Percentiles rank a stretch among this genome's conserved stretches.
These are phyloP conservation scores for Perdita meconis DNA, from an alignment of 2,888 invertebrate species.

Conservation along the genomic window DNA sequence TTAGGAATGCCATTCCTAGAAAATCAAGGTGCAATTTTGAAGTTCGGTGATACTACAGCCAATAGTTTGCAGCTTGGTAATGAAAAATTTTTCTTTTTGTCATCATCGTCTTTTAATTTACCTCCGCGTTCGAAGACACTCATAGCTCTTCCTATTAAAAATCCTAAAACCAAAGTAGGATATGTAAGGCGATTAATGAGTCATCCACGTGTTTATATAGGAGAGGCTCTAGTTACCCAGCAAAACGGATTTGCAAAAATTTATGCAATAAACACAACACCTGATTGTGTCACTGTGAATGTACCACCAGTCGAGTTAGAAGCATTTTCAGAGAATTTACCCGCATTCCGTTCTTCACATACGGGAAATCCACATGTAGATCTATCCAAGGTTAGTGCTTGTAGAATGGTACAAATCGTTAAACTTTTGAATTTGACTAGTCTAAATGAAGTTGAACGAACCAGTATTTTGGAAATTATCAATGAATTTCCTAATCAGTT, in stretches of 20 bases:
- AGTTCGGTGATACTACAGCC: background rate
- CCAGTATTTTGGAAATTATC: background rate
- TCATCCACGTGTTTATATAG: background rate
- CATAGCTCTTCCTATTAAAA: conserved; percentile 1
- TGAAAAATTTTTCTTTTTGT: background rate
- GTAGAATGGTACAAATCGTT: too few relatives aligned
- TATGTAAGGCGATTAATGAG: background rate
- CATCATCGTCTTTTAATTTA: background rate
- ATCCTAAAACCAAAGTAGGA: background rate
- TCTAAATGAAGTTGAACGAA: background rate
- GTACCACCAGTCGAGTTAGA: background rate
- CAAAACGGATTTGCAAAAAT: background rate
- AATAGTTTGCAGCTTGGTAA: background rate
- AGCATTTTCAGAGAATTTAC: background rate
- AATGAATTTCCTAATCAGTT: conserved; percentile 7
- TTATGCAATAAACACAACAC: background rate
- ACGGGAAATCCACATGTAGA: background rate
- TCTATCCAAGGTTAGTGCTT: background rate
- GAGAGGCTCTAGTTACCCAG: background rate
- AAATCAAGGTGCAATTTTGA: background rate
- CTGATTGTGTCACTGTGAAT: background rate
- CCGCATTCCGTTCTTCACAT: background rate
- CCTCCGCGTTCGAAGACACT: background rate
- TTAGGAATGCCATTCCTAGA: background rate
- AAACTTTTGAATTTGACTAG: background rate